phyloP scores from a whole-genome alignment of 2,113 vertebrate genomes.

The Gorsachius goisagi region DNA sequence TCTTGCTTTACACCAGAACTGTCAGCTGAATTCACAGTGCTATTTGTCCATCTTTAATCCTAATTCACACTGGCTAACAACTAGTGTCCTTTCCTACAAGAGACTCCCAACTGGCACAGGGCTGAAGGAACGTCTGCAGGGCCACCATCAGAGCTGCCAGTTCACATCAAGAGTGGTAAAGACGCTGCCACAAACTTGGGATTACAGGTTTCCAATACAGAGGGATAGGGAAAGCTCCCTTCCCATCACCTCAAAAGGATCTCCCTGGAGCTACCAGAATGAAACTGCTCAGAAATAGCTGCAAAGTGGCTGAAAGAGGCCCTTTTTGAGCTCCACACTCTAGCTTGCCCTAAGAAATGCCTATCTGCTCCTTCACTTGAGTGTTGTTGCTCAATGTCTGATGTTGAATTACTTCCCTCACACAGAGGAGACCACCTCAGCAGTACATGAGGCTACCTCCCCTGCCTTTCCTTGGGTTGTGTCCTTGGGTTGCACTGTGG shows the following conservation, averaged over 20 bases:
- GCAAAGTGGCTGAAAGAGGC: background rate
- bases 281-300: background rate
- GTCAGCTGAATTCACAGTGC: conserved; percentile 26
- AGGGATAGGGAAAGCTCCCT: background rate
- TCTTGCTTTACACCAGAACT: background rate
- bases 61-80: background rate
- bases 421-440: background rate
- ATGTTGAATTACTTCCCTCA: background rate
- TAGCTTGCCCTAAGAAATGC: background rate
- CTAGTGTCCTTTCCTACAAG: background rate
- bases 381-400: background rate
- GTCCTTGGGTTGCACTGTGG: background rate
- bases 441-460: background rate
- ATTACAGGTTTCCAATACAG: background rate
- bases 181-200: background rate
- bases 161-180: background rate
- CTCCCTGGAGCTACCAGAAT: background rate
- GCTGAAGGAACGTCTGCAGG: background rate
- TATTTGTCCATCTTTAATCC: background rate
- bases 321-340: background rate
- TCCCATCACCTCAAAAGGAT: background rate
- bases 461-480: background rate
- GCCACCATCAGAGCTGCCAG: background rate
- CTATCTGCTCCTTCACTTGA: background rate
- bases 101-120: background rate